Base-by-base conservation (phyloP, 1,140 invertebrate species). In the Varroa destructor region DNA sequence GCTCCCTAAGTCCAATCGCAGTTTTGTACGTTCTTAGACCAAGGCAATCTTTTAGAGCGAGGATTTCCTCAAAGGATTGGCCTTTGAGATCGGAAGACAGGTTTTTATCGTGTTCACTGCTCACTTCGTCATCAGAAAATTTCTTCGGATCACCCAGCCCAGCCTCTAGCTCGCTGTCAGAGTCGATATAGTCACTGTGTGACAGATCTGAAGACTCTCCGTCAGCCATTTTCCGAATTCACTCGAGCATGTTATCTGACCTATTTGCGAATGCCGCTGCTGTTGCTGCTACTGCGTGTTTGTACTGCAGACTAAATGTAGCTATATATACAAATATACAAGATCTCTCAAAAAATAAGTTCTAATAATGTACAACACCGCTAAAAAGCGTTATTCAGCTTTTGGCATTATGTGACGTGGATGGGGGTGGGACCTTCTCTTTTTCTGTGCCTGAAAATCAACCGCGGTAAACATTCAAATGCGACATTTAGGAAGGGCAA, bases 21-120 rank as follows among this genome's bases (percentile, higher is more conserved):
- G 61, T 67, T 40, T 67, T 67, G 37, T 67, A 67, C 10, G 61
- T 67, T 40, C 61, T n/a, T 14, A 67, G 61, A 40, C 61, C 61
- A 12, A 67, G 12, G 40, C 40, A 40, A 12, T 67, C 61, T 40
- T 67, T 67, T 14, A 67, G 37, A 14, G 61, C 40, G 14, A 67
- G 61, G 46, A 67, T 67, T 67, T 67, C 40, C 36, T 67, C 61
- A 5, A 67, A 40, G 3, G 40, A 43, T 46, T 67, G 61, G 3
- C 36, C 61, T 8, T 67, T 67, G 61, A 67, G 61, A 40, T 37
- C 36, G 1, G 61, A n/a, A 12, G 40, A 3, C 37, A 67, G 8
- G 14, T 46, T 37, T 1, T 67, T 37, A 14, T 40, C 61, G 36
- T 40, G 36, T 3, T 25, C 25, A 25, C 25, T 25, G 25, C 25